A percentile compares a stretch with the other conserved stretches of the same genome.
phyloP scores from a whole-genome alignment of 2,888 invertebrate species.

The Troides oblongomaculatus region DNA sequence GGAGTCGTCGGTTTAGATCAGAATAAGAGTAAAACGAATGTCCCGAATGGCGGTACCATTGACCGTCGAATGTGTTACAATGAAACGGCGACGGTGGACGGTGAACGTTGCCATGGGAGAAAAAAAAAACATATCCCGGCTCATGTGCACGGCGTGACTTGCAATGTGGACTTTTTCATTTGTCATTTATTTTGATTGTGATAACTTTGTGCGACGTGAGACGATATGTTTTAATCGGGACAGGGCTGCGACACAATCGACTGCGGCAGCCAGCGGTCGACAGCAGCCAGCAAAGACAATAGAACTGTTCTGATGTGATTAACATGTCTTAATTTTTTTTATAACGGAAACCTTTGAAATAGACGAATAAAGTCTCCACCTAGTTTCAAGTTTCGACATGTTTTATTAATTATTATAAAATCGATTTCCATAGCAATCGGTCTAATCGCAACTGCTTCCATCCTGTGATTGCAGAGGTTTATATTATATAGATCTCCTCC shows the following conservation, averaged over 20 bases:
- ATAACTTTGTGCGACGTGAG: constrained; percentile 64
- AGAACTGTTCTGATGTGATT: not conserved
- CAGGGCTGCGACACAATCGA: constrained; percentile 33
- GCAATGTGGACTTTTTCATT: constrained; percentile 74
- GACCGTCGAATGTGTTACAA: constrained; percentile 66
- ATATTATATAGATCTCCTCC: no score
- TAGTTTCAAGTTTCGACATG: no score
- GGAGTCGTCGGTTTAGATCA: constrained; percentile 46
- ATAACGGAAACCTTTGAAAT: no score
- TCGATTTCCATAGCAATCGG: no score
- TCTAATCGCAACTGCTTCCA: no score
- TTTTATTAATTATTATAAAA: no score
- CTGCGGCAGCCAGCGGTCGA: constrained; percentile 8
- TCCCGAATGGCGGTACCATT: constrained; percentile 70
- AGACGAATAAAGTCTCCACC: no score
- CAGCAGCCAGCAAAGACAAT: not conserved
- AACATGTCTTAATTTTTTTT: not conserved
- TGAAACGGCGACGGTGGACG: constrained; percentile 64
- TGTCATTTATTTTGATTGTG: constrained; percentile 81
- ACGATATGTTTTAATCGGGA: constrained; percentile 57
- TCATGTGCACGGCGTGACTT: constrained; percentile 63
- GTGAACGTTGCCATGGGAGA: constrained; percentile 60
- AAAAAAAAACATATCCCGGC: constrained; percentile 48
- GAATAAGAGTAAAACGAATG: constrained; percentile 59
- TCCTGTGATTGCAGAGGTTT: no score